phyloP scores from a whole-genome alignment of 2,797 vertebrate genomes.

The Chiloscyllium punctatum region DNA sequence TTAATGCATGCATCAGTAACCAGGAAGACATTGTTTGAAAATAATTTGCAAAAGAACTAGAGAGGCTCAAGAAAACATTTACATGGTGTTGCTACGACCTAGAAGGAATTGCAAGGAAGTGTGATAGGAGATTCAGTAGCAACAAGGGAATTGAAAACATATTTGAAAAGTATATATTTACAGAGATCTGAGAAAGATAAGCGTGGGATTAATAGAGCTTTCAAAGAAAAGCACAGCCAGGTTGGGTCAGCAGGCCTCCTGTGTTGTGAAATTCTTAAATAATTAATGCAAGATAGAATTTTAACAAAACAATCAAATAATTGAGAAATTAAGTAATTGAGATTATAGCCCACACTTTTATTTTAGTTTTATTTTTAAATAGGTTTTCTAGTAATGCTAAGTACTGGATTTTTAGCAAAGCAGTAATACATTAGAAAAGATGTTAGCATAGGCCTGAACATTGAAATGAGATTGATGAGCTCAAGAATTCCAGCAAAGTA shows the following conservation, averaged over 20 bases:
- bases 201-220: background rate
- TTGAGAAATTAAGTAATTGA: background rate
- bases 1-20: background rate
- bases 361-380: background rate
- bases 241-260: background rate
- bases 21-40: background rate
- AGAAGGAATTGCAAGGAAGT: background rate
- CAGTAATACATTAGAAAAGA: background rate
- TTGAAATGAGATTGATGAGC: background rate
- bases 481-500: background rate
- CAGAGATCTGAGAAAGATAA: background rate
- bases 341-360: background rate
- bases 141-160: background rate
- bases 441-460: background rate
- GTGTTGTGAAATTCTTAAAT: background rate
- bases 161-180: background rate
- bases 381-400: background rate
- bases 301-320: background rate
- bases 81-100: background rate
- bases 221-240: background rate
- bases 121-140: background rate
- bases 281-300: background rate
- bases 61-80: background rate
- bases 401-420: background rate
- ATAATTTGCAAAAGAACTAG: background rate